Evolutionary conservation across 1,140 invertebrate genomes (phyloP).

Genomic region (Drosophila kanapiae): DNA sequence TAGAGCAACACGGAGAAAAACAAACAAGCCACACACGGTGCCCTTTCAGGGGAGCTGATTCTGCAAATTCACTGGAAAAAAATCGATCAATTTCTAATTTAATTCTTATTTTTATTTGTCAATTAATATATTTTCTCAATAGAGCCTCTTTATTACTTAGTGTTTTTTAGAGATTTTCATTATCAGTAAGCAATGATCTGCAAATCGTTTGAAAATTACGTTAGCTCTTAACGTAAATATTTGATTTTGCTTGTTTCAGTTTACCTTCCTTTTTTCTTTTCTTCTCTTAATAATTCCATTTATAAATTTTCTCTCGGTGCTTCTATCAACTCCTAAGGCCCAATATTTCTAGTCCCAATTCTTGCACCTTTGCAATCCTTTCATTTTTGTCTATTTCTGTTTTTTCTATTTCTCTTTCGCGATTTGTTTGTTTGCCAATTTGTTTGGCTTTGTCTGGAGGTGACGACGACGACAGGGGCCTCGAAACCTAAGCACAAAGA

Average conservation of each 20-base stretch:
- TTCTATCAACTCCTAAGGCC: slow-evolving; percentile 1
- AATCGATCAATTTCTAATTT: not conserved
- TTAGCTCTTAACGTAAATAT: too few species aligned
- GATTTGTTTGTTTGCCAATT: slow-evolving; percentile 73
- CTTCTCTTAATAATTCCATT: not conserved
- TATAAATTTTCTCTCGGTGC: slow-evolving; percentile 19
- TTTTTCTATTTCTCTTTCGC: slow-evolving; percentile 40
- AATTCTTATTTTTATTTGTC: not conserved
- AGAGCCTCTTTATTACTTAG: too few species aligned
- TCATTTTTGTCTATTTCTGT: slow-evolving; percentile 36
- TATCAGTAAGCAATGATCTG: too few species aligned
- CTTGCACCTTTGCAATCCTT: slow-evolving; percentile 61
- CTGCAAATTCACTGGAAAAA: slow-evolving; percentile 3
- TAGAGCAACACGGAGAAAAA: slow-evolving; percentile 39
- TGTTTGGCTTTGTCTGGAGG: slow-evolving; percentile 69
- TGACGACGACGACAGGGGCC: slow-evolving; percentile 16
- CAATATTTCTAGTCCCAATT: slow-evolving; percentile 8
- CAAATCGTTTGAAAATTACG: too few species aligned
- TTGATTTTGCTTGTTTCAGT: too few species aligned
- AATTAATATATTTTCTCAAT: too few species aligned
- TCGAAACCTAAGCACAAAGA: slow-evolving; percentile 8
- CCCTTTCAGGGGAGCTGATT: slow-evolving; percentile 1
- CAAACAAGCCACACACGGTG: slow-evolving; percentile 61
- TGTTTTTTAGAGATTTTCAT: too few species aligned
- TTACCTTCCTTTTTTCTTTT: not conserved